phyloP scores from a whole-genome alignment of 1,140 invertebrate genomes.

The Acyrthosiphon pisum region DNA sequence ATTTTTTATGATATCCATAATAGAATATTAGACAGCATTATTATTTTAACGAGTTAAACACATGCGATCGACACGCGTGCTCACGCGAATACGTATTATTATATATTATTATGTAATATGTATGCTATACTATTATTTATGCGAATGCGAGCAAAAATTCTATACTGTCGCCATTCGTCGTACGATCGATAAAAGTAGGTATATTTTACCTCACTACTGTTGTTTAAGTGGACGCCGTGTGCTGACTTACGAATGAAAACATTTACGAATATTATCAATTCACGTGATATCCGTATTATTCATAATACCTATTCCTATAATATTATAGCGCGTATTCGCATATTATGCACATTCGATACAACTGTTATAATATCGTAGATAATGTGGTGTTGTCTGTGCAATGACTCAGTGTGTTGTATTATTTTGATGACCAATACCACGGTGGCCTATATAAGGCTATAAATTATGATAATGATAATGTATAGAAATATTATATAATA shows the following conservation, averaged over 20 bases:
- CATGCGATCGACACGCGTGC: neutral
- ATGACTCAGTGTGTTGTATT: neutral
- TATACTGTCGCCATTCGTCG: neutral
- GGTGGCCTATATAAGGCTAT: neutral
- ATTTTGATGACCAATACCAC: neutral
- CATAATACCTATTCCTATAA: neutral
- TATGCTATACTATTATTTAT: neutral
- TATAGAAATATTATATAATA: neutral
- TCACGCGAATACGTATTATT: neutral
- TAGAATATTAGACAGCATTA: neutral
- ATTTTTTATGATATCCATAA: neutral
- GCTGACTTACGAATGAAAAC: neutral
- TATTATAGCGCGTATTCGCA: no score
- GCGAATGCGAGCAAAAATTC: neutral
- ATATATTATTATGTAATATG: neutral
- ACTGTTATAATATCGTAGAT: neutral
- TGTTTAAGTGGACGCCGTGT: neutral
- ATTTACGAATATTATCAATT: neutral
- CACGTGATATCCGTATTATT: neutral
- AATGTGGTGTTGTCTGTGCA: neutral
- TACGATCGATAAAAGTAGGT: neutral
- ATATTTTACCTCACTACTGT: neutral
- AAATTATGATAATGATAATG: neutral
- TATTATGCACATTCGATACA: neutral
- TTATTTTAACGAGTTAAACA: neutral